Base-by-base conservation (phyloP, 2,113 vertebrate genomes). In the Opisthocomus hoazin region DNA sequence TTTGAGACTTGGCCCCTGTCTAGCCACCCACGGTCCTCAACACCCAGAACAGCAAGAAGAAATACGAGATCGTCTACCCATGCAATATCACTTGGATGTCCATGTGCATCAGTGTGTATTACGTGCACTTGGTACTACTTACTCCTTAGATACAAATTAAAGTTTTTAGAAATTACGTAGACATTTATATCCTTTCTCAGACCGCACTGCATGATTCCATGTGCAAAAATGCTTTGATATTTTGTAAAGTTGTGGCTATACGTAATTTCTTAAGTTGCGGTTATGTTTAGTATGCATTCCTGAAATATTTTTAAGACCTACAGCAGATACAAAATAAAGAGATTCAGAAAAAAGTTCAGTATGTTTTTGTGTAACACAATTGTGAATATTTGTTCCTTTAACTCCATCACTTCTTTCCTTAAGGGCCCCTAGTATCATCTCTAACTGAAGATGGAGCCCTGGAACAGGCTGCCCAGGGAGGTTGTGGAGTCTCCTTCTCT, bases 71-170 rank as follows among this genome's bases (percentile, higher is more conserved):
- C 17, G 32, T 94, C 73, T 51, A 23, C 12, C n/a, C 37, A 9
- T 24, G 26, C 30, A 76, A 21, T 12, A 43, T 6, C 16, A 51
- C 23, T 21, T 68, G 29, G 19, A 57, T 65, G 32, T 34, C 34
- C 5, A 0, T 4, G 4, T 15, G 13, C 27, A 45, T 36, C 58
- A 39, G 8, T 2, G 27, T 51, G 23, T 26, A 18, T 32, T 51
- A 23, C 0, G 0, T 23, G 34, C 12, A 51, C 51, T 51, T 29
- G 66, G 5, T 21, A 71, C 7, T 65, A 30, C 23, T 0, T 36
- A 45, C 12, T 77, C 41, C 63, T 81, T 36, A 65, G 27, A 69
- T 12, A 45, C 12, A 87, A 22, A 77, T 10, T 34, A 7, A 60
- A 79, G 18, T 5, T 43, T 75, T 81, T 17, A 68, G 51, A 84